Evolutionary conservation across 1,140 invertebrate species (phyloP).

Genomic region (Papilio machaon): DNA sequence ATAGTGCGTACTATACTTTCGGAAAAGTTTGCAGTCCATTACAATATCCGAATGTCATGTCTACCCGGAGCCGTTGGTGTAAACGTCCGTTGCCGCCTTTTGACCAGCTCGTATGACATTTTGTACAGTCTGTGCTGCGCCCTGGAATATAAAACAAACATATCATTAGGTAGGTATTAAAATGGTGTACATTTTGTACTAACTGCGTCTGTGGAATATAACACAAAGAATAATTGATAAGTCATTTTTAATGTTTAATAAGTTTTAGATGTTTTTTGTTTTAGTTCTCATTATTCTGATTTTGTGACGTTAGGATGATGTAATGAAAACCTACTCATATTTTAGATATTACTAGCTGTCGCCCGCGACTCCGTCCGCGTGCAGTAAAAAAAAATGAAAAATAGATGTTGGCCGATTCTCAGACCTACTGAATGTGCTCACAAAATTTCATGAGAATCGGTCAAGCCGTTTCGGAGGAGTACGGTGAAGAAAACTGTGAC

Average conservation of each 20-base stretch:
- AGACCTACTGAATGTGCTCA: no score
- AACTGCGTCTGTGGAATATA: background rate
- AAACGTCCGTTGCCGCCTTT: slow-evolving; percentile 71
- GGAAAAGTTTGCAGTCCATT: slow-evolving; percentile 73
- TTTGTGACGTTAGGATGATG: background rate
- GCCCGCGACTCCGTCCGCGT: no score
- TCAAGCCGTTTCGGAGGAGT: no score
- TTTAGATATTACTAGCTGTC: background rate
- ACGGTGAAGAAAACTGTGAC: no score
- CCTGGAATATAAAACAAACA: slow-evolving; percentile 62
- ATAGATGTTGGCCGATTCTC: no score
- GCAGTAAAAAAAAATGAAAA: no score
- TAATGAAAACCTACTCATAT: background rate
- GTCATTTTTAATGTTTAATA: background rate
- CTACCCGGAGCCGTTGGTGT: slow-evolving; percentile 73
- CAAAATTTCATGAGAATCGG: no score
- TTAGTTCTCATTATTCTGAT: background rate
- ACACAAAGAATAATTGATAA: background rate
- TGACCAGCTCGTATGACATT: slow-evolving; percentile 77
- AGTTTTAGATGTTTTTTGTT: background rate
- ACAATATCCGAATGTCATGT: slow-evolving; percentile 46
- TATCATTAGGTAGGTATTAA: background rate
- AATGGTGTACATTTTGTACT: background rate
- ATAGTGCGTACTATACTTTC: slow-evolving; percentile 80
- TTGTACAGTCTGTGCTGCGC: slow-evolving; percentile 79